These are phyloP conservation scores for Drosophila fungiperda DNA, from an alignment of 2,888 invertebrate species.

Conservation along the genomic window DNA sequence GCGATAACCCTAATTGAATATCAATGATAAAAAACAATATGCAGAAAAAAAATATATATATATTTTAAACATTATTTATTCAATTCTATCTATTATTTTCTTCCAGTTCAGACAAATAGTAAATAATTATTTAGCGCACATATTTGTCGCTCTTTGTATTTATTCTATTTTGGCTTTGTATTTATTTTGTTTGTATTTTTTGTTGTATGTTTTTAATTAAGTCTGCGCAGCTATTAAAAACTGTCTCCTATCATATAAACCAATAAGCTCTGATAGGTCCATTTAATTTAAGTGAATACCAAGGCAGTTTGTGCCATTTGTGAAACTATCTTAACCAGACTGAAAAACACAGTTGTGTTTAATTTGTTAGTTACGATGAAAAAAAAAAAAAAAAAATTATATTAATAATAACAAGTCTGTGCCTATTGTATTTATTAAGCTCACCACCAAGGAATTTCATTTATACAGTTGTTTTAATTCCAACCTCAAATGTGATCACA, in stretches of 20 bases:
- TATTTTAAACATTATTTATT: conserved; percentile 38
- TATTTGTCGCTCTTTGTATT: conserved; percentile 44
- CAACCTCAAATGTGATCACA: conserved; percentile 25
- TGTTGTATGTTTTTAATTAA: conserved; percentile 41
- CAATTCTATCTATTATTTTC: conserved; percentile 5
- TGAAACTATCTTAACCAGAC: conserved; percentile 6
- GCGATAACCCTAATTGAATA: conserved; percentile 74
- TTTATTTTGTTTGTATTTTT: conserved; percentile 8
- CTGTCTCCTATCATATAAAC: conserved; percentile 23
- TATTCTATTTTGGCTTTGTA: conserved; percentile 37
- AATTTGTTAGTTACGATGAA: conserved; percentile 42
- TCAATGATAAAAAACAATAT: conserved; percentile 55
- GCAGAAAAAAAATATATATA: not conserved
- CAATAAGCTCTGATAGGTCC: conserved; percentile 25
- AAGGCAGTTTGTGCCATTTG: not conserved
- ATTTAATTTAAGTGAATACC: conserved; percentile 9
- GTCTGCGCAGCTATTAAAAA: conserved; percentile 63
- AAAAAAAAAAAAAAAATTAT: not conserved
- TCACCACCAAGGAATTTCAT: conserved; percentile 55
- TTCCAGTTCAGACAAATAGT: conserved; percentile 21
- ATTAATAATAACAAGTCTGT: conserved; percentile 6
- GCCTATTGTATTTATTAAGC: conserved; percentile 44
- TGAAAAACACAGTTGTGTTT: conserved; percentile 59
- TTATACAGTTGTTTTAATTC: conserved; percentile 61
- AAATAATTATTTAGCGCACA: conserved; percentile 60